These are phyloP conservation scores for Anomalospiza imberbis DNA, from an alignment of 2,797 vertebrate genomes.

Conservation along the genomic window DNA sequence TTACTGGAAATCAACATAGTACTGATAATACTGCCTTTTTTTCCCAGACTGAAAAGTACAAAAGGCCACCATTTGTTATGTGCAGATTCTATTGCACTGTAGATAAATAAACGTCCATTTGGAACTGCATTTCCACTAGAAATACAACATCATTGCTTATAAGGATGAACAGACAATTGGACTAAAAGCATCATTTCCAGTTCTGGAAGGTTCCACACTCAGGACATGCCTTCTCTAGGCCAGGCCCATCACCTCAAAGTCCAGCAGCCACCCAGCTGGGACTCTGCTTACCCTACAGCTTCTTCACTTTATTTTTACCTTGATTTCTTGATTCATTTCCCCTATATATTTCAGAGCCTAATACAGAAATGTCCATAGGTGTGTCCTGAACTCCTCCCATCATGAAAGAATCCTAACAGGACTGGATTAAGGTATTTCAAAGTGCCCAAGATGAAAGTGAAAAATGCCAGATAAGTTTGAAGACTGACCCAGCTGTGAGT, in stretches of 20 bases:
- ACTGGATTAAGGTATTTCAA: background rate
- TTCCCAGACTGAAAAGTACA: background rate
- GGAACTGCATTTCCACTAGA: conserved; percentile 21
- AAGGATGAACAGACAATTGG: background rate
- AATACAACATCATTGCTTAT: background rate
- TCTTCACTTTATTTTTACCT: background rate
- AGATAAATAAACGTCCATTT: background rate
- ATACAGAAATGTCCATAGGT: background rate
- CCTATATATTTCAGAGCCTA: background rate
- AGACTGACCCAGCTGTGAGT: background rate
- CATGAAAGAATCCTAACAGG: background rate
- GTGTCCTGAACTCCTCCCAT: background rate
- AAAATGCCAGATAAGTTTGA: background rate
- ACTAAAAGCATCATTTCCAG: background rate
- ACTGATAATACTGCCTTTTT: background rate
- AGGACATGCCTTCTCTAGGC: background rate
- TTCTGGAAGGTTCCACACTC: background rate
- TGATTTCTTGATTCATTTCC: background rate
- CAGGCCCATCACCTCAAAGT: background rate
- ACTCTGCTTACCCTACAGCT: background rate
- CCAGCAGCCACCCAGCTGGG: background rate
- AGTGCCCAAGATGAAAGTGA: background rate
- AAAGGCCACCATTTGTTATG: background rate
- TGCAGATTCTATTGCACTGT: conserved; percentile 22
- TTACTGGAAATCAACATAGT: conserved; percentile 26